phyloP scores from a whole-genome alignment of 1,140 invertebrate species.

The Macrostomum lignano region DNA sequence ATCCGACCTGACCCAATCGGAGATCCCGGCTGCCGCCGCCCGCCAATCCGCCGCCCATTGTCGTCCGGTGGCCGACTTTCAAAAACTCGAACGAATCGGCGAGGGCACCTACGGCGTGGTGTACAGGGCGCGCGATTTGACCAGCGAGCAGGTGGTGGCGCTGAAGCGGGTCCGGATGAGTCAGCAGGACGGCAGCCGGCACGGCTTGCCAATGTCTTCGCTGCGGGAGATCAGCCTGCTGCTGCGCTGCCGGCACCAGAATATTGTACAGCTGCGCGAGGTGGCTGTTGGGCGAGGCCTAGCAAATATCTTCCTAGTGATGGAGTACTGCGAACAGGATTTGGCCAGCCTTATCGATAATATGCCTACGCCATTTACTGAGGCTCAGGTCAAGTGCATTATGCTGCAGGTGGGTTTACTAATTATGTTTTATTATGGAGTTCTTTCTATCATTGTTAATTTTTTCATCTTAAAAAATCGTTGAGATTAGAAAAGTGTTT shows the following conservation, averaged over 20 bases:
- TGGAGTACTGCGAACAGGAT: constrained; percentile 95
- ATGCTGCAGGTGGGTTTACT: too few species aligned
- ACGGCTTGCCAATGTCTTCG: constrained; percentile 57
- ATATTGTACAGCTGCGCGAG: constrained; percentile 72
- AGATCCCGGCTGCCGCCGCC: too few species aligned
- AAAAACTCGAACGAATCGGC: constrained; percentile 75
- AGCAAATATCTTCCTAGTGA: constrained; percentile 59
- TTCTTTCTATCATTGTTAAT: too few species aligned
- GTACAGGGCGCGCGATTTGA: constrained; percentile 55
- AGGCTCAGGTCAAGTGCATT: too few species aligned
- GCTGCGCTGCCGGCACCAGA: constrained; percentile 57
- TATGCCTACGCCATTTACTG: constrained; percentile 70
- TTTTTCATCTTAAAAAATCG: too few species aligned
- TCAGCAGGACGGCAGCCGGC: constrained; percentile 20
- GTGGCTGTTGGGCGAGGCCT: constrained; percentile 67
- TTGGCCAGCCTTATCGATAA: constrained; percentile 72
- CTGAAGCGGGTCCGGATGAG: constrained; percentile 80
- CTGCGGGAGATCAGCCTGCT: constrained; percentile 71
- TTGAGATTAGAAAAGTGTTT: too few species aligned
- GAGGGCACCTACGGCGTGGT: constrained; percentile 93
- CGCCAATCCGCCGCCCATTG: too few species aligned
- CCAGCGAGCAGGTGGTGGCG: constrained; percentile 60
- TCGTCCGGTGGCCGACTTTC: constrained; percentile 85
- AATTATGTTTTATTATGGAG: too few species aligned
- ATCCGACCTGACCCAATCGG: too few species aligned